These are phyloP conservation scores for Pseudomyrmex dendroicus DNA, from an alignment of 1,140 invertebrate species.

Conservation along the genomic window DNA sequence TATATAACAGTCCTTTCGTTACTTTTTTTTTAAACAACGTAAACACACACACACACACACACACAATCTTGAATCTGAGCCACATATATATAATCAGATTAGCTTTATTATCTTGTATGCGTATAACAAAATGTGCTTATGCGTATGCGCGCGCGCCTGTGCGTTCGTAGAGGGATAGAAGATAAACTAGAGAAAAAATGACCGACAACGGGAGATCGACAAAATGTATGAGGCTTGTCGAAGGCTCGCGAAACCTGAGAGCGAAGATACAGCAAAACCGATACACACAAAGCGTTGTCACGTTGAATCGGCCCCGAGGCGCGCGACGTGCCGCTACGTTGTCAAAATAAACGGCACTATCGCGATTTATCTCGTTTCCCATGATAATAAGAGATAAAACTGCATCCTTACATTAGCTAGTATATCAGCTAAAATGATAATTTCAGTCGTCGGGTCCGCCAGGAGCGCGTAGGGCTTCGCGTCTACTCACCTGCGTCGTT, in stretches of 20 bases:
- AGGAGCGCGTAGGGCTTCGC: slow-evolving; percentile 81
- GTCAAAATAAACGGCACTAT: slow-evolving; percentile 86
- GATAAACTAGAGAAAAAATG: no score
- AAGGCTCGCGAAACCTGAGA: no score
- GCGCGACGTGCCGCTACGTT: slow-evolving; percentile 72
- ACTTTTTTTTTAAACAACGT: no score
- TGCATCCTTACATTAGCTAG: slow-evolving; percentile 86
- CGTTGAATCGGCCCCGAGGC: slow-evolving; percentile 64
- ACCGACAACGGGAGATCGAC: not conserved
- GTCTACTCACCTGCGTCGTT: slow-evolving; percentile 50
- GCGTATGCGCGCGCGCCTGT: no score
- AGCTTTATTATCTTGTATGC: not conserved
- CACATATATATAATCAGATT: no score
- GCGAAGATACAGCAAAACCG: slow-evolving; percentile 7
- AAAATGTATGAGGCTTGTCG: not conserved
- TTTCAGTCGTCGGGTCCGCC: slow-evolving; percentile 83
- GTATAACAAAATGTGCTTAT: not conserved
- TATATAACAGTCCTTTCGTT: no score
- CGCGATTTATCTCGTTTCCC: slow-evolving; percentile 86
- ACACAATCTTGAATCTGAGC: no score
- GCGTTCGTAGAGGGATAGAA: no score
- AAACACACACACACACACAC: no score
- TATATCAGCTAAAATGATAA: slow-evolving; percentile 86
- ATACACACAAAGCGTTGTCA: slow-evolving; percentile 23
- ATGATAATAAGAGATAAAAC: slow-evolving; percentile 86